A percentile compares a stretch with the other conserved stretches of the same genome.
Evolutionary conservation across 2,888 invertebrate genomes (phyloP).

Genomic region (Therioaphis trifolii): DNA sequence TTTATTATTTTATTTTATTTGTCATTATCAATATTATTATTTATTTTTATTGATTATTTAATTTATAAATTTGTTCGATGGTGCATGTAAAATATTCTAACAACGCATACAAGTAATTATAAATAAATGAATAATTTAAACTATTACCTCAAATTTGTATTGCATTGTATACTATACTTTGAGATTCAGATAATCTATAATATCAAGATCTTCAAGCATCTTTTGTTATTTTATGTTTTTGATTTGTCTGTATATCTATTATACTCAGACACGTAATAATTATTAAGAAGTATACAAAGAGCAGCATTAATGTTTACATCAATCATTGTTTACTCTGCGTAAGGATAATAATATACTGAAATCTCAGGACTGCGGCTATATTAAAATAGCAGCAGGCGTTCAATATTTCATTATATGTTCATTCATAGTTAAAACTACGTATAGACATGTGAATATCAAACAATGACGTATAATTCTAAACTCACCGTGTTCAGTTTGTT

Average conservation of each 20-base stretch:
- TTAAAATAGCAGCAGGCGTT: neutral
- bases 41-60: too few relatives aligned
- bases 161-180: too few relatives aligned
- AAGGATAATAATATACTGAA: neutral
- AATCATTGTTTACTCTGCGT: constrained; percentile 33
- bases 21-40: too few relatives aligned
- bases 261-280: neutral
- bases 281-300: constrained; percentile 9
- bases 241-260: neutral
- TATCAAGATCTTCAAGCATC: too few relatives aligned
- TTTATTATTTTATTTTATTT: too few relatives aligned
- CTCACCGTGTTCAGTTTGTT: neutral
- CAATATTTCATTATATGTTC: neutral
- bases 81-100: too few relatives aligned
- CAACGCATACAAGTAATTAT: too few relatives aligned
- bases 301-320: constrained; percentile 12
- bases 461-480: neutral
- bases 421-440: too few relatives aligned
- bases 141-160: too few relatives aligned
- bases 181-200: neutral
- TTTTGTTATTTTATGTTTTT: neutral
- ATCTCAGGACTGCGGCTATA: neutral
- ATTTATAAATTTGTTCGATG: too few relatives aligned
- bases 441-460: neutral
- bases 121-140: too few relatives aligned